Conservation (phyloP, 2,113 vertebrate genomes). For the Barbus barbus region DNA sequence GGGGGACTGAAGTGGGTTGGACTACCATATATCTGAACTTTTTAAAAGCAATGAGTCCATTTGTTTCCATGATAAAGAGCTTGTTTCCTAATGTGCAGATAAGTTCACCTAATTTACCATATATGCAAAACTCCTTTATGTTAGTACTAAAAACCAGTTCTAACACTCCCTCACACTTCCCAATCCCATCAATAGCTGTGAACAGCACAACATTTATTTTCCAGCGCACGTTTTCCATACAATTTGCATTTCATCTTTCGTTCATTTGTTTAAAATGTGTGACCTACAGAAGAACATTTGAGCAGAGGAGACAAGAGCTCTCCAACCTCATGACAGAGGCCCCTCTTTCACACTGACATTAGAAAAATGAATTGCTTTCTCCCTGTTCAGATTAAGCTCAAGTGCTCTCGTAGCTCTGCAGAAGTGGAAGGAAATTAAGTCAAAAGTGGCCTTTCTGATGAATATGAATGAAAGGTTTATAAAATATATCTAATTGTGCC, state of each 20-base stretch:
- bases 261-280: conserved; percentile 67
- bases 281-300: conserved; percentile 9
- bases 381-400: conserved; percentile 22
- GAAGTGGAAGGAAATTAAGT: conserved; percentile 29
- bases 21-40: not conserved
- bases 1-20: not conserved
- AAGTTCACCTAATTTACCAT: not conserved
- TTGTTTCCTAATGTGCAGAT: too few relatives aligned
- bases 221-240: conserved; percentile 56
- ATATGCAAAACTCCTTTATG: conserved; percentile 15
- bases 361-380: conserved; percentile 16
- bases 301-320: not conserved
- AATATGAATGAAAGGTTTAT: conserved; percentile 21
- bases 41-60: not conserved
- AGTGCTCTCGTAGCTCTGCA: not conserved
- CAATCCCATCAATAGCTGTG: not conserved
- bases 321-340: conserved; percentile 4
- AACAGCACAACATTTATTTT: conserved; percentile 21
- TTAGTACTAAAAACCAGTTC: conserved; percentile 31
- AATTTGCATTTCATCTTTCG: conserved; percentile 72
- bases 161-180: not conserved
- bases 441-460: conserved; percentile 5
- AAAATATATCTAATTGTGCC: conserved; percentile 16
- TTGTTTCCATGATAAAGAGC: not conserved
- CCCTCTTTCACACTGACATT: conserved; percentile 9